Evolutionary conservation across 2,113 vertebrate species (phyloP).

Genomic region (Triplophysa rosa): DNA sequence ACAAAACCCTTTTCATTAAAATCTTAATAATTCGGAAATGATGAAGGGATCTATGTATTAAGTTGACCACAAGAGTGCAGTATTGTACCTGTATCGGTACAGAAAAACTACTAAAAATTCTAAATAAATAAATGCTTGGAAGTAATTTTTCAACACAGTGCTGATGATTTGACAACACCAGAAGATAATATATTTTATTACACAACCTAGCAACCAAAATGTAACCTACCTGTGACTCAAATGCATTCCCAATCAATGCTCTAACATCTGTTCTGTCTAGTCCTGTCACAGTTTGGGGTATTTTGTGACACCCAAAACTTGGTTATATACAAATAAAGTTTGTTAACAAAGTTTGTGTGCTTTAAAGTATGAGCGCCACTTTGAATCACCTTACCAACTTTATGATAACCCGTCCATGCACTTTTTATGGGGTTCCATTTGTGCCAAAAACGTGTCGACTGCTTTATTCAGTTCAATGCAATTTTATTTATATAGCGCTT

Average conservation of each 20-base stretch:
- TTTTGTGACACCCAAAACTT: no score
- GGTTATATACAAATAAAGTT: no score
- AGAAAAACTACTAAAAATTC: no score
- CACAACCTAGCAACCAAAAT: conserved; percentile 1
- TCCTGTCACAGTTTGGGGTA: no score
- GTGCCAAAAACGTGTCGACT: no score
- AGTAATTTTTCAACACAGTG: not conserved
- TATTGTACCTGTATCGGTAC: not conserved
- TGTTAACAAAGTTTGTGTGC: not conserved
- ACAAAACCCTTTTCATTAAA: not conserved
- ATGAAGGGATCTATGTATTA: not conserved
- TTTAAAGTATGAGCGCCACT: not conserved
- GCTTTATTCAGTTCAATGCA: no score
- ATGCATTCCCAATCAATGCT: conserved; percentile 13
- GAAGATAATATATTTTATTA: not conserved
- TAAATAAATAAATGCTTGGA: no score
- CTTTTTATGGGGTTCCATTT: no score
- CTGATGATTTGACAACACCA: not conserved
- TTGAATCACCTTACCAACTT: not conserved
- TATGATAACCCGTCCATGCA: not conserved
- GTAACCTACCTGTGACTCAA: conserved; percentile 5
- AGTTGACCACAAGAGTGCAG: not conserved
- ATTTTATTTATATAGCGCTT: no score
- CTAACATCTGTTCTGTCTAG: not conserved
- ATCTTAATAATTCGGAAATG: not conserved